Evolutionary conservation across 2,113 vertebrate genomes (phyloP).

Genomic region (Anolis sagrei): DNA sequence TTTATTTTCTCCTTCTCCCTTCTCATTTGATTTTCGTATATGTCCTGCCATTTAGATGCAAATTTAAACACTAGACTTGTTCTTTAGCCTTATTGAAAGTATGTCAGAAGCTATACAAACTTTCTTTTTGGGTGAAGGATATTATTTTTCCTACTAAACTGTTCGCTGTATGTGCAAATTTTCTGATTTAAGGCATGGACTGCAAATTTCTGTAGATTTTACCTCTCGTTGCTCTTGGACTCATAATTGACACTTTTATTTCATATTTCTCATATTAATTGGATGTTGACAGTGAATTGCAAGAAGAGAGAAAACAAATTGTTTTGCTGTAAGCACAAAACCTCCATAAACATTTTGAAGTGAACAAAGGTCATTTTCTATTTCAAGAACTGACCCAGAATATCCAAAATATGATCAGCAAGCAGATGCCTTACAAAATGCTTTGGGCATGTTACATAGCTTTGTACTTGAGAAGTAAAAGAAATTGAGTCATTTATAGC

Average conservation of each 20-base stretch:
- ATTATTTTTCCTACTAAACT: too few relatives aligned
- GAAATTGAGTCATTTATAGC: background rate
- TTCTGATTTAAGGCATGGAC: too few relatives aligned
- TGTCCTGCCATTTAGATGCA: background rate
- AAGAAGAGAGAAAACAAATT: background rate
- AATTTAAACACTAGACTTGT: background rate
- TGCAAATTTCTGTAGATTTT: background rate
- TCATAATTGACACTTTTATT: conserved; percentile 14
- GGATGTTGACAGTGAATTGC: background rate
- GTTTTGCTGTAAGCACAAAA: background rate
- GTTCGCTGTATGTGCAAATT: too few relatives aligned
- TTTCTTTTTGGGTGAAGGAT: too few relatives aligned
- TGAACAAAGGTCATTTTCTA: background rate
- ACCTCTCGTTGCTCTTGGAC: background rate
- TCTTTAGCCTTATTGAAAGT: background rate
- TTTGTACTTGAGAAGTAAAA: background rate
- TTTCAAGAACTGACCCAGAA: background rate
- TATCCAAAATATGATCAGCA: background rate
- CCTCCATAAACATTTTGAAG: background rate
- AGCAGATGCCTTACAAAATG: background rate
- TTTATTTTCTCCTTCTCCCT: background rate
- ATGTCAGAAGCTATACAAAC: too few relatives aligned
- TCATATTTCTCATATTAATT: background rate
- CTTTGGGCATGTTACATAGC: background rate
- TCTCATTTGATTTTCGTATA: background rate